Evolutionary conservation across 1,140 invertebrate genomes (phyloP).

Genomic region (Bombus fervidus): DNA sequence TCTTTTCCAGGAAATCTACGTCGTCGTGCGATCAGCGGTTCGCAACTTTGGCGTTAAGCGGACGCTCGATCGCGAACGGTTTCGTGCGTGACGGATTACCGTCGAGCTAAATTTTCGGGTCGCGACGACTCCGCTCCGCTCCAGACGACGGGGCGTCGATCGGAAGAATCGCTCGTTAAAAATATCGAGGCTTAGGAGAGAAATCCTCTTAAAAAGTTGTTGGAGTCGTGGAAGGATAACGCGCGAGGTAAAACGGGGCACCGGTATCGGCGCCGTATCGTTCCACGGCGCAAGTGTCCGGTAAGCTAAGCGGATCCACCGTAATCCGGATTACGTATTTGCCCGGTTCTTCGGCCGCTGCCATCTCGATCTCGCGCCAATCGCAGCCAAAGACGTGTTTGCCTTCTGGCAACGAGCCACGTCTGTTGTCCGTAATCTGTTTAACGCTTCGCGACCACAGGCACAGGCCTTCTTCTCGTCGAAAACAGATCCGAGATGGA

Average conservation of each 20-base stretch:
- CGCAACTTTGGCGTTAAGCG: too few relatives aligned
- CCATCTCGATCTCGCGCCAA: constrained; percentile 77
- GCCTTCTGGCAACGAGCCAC: constrained; percentile 71
- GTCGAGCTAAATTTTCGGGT: constrained; percentile 4
- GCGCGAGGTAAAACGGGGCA: constrained; percentile 43
- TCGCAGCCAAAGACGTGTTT: constrained; percentile 77
- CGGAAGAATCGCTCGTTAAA: constrained; percentile 62
- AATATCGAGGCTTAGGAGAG: constrained; percentile 63
- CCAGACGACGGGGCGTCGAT: constrained; percentile 6
- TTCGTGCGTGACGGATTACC: neutral
- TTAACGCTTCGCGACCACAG: constrained; percentile 55
- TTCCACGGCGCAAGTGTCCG: constrained; percentile 78
- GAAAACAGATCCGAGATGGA: neutral
- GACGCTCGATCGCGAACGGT: neutral
- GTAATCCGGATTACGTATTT: constrained; percentile 83
- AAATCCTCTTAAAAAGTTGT: constrained; percentile 70
- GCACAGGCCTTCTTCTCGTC: constrained; percentile 22
- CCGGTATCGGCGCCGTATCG: constrained; percentile 75
- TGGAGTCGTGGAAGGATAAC: constrained; percentile 49
- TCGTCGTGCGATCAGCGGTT: too few relatives aligned
- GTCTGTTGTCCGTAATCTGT: constrained; percentile 76
- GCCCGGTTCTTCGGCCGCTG: constrained; percentile 73
- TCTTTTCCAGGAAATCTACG: too few relatives aligned
- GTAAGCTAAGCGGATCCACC: constrained; percentile 81
- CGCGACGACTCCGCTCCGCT: too few relatives aligned